A percentile compares a stretch with the other conserved stretches of the same genome.
Evolutionary conservation across 2,113 vertebrate species (phyloP).

Genomic region (Scomber colias): DNA sequence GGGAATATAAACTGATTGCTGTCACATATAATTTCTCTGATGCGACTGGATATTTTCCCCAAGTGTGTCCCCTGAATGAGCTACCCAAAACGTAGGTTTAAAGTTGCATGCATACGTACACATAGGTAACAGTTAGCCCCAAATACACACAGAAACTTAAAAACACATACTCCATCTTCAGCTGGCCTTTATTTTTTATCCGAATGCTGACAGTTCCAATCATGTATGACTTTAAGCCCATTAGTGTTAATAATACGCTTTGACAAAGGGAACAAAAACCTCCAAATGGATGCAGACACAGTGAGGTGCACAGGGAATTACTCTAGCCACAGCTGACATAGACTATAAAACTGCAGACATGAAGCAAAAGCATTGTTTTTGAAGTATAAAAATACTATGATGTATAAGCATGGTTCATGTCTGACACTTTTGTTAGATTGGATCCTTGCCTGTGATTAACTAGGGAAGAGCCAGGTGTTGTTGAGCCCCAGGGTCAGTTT

Average conservation of each 20-base stretch:
- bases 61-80: slow-evolving; percentile 38
- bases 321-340: slow-evolving; percentile 34
- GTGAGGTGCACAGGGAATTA: slow-evolving; percentile 59
- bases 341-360: slow-evolving; percentile 31
- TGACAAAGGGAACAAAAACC: slow-evolving; percentile 66
- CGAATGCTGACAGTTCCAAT: slow-evolving; percentile 71
- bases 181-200: slow-evolving; percentile 64
- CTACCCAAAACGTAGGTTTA: slow-evolving; percentile 50
- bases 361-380: slow-evolving; percentile 33
- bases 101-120: slow-evolving; percentile 42
- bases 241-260: slow-evolving; percentile 63
- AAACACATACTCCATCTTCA: slow-evolving; percentile 44
- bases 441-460: slow-evolving; percentile 65
- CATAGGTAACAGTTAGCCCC: slow-evolving; percentile 40
- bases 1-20: slow-evolving; percentile 83
- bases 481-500: slow-evolving; percentile 70
- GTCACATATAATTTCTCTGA: slow-evolving; percentile 77
- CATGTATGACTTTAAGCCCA: slow-evolving; percentile 62
- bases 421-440: slow-evolving; percentile 62
- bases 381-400: slow-evolving; percentile 27
- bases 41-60: slow-evolving; percentile 63
- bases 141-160: slow-evolving; percentile 13
- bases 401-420: slow-evolving; percentile 13
- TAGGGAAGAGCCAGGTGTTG: slow-evolving; percentile 71
- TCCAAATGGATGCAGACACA: slow-evolving; percentile 64